A percentile compares a stretch with the other conserved stretches of the same genome.
Conservation (phyloP, 2,888 invertebrate genomes). For the Drosophila paucipuncta region DNA sequence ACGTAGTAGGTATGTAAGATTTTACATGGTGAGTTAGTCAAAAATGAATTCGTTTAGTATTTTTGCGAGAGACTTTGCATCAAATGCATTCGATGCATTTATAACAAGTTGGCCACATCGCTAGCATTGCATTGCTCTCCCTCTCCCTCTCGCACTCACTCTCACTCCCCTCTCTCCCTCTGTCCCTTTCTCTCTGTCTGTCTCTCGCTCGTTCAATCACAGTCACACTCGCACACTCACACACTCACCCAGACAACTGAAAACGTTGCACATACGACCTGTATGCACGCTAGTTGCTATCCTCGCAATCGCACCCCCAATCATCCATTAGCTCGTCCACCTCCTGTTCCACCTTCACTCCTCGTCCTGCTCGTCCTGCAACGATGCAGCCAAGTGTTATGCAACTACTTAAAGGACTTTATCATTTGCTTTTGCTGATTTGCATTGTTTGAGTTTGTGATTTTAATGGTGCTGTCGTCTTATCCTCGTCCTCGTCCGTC, state of each 20-base stretch:
- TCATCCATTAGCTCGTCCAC: slow-evolving; percentile 29
- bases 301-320: slow-evolving; percentile 41
- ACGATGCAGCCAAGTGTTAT: slow-evolving; percentile 78
- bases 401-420: slow-evolving; percentile 79
- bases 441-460: slow-evolving; percentile 72
- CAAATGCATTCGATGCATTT: slow-evolving; percentile 42
- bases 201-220: background rate
- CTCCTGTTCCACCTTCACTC: slow-evolving; percentile 14
- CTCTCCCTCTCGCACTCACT: background rate
- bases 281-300: slow-evolving; percentile 79
- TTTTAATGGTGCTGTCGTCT: slow-evolving; percentile 53
- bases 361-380: slow-evolving; percentile 1
- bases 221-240: slow-evolving; percentile 23
- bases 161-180: background rate
- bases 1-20: slow-evolving; percentile 20
- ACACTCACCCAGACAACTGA: slow-evolving; percentile 66
- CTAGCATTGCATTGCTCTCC: background rate
- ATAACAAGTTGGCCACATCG: slow-evolving; percentile 62
- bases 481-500: slow-evolving; percentile 4
- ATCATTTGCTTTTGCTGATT: slow-evolving; percentile 68
- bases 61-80: slow-evolving; percentile 43
- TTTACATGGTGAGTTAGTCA: slow-evolving; percentile 58
- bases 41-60: slow-evolving; percentile 39
- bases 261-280: slow-evolving; percentile 77
- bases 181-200: background rate